Evolutionary conservation across 2,113 vertebrate species (phyloP).

Genomic region (Nerophis lumbriciformis): DNA sequence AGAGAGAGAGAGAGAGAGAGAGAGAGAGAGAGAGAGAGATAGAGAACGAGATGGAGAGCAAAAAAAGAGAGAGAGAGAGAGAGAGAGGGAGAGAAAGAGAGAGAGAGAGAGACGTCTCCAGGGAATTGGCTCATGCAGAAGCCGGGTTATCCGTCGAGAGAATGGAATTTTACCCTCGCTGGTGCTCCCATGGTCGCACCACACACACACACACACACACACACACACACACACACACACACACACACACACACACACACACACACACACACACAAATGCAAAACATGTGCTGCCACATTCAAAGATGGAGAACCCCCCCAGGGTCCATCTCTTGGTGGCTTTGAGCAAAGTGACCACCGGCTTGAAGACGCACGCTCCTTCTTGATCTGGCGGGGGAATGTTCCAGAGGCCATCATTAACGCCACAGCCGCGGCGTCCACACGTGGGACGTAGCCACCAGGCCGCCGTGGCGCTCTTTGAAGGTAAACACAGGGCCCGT

Average conservation of each 20-base stretch:
- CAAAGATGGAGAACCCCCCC: constrained; percentile 30
- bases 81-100: neutral
- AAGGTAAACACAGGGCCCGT: constrained; percentile 44
- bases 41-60: too few species aligned
- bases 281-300: constrained; percentile 30
- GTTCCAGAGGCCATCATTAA: constrained; percentile 65
- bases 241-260: constrained; percentile 26
- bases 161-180: constrained; percentile 91
- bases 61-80: neutral
- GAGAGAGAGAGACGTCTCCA: constrained; percentile 69
- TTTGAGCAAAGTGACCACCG: constrained; percentile 57
- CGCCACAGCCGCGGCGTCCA: constrained; percentile 51
- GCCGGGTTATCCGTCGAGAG: constrained; percentile 77
- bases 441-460: constrained; percentile 30
- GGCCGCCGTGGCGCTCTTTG: constrained; percentile 26
- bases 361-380: constrained; percentile 49
- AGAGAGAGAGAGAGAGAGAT: neutral
- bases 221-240: constrained; percentile 27
- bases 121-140: constrained; percentile 90
- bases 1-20: neutral
- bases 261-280: neutral
- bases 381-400: constrained; percentile 44
- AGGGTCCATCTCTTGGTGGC: constrained; percentile 12
- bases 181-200: constrained; percentile 76
- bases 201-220: constrained; percentile 21